Evolutionary conservation across 2,797 vertebrate genomes (phyloP), one percentile per base, ranked within the genome.

Genomic region (Urosaurus nigricauda): DNA sequence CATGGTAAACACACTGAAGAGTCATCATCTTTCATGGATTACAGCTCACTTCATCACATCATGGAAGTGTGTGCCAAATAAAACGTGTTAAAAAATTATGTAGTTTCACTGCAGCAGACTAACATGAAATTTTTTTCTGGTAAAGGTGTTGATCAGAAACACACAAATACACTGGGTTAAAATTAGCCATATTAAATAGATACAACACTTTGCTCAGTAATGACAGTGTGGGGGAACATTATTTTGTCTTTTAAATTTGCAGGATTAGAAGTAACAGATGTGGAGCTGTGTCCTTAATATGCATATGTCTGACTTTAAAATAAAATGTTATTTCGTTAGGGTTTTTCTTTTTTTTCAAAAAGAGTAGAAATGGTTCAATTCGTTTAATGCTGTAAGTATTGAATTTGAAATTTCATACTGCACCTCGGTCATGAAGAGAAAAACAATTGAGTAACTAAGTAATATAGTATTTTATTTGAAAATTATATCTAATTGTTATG

Each of bases 401-500:
- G 65, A 71, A 73, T 71, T 32, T 7, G 40, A 32, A 80, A 80
- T 73, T 58, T 47, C 37, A 4, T 8, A 68, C 1, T 26, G 12
- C 32, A 14, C 24, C 79, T 86, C 17, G 9, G 51, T 43, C 43
- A 70, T 56, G 13, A 53, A 56, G 24, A 47, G 5, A 35, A 43
- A 86, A 73, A 84, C 1, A 73, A 35, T 79, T 65, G 40, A 78
- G 3, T 65, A 79, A 70, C 86, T 90, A 9, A 85, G 35, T 87
- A 53, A 91, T 83, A 88, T 37, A 73, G 73, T 81, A 86, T 91
- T 91, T 74, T 84, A 29, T 78, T 91, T 91, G 32, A 40, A 82
- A 21, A 82, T 56, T 87, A 43, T 77, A 84, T 90, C 91, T 79
- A n/a, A 26, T 89, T 17, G 56, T 37, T 93, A 75, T 91, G 83